phyloP scores from a whole-genome alignment of 2,888 invertebrate species.

The Dicyrtomina minuta region DNA sequence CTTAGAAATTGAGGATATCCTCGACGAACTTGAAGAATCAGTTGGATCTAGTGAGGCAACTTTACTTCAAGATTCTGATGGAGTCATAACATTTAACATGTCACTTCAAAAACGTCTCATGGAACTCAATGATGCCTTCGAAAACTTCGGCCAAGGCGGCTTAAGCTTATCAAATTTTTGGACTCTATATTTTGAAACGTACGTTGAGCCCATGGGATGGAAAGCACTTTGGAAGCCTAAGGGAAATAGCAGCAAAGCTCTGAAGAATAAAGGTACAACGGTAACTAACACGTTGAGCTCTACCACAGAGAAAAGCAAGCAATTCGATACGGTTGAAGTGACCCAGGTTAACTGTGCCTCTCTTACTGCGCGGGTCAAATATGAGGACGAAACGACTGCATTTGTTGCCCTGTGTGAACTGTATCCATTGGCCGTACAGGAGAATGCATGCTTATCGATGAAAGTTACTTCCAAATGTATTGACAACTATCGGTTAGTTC shows the following conservation, averaged over 20 bases:
- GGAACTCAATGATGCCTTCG: slow-evolving; percentile 24
- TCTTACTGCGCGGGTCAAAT: slow-evolving; percentile 8
- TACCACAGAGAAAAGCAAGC: no score
- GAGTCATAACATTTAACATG: slow-evolving; percentile 21
- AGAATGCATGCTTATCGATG: slow-evolving; percentile 18
- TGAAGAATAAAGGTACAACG: no score
- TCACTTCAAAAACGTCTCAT: slow-evolving; percentile 16
- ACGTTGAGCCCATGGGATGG: slow-evolving; percentile 26
- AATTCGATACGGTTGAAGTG: slow-evolving; percentile 18
- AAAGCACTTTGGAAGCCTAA: slow-evolving; percentile 6
- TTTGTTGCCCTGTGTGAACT: slow-evolving; percentile 11
- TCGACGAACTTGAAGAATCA: slow-evolving; percentile 17
- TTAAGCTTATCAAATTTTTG: slow-evolving; percentile 15
- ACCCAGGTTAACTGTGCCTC: slow-evolving; percentile 24
- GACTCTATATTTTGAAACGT: slow-evolving; percentile 24
- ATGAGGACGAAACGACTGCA: background rate
- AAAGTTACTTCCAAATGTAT: slow-evolving; percentile 25
- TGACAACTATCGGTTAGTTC: slow-evolving; percentile 23
- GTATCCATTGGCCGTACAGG: slow-evolving; percentile 25
- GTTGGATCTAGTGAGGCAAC: slow-evolving; percentile 13
- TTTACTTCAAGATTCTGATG: slow-evolving; percentile 19
- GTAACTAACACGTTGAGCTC: no score
- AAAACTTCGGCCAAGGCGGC: slow-evolving; percentile 23
- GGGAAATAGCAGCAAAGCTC: background rate
- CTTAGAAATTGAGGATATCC: slow-evolving; percentile 4